Evolutionary conservation across 2,888 invertebrate genomes (phyloP).

Genomic region (Coremacera marginata): DNA sequence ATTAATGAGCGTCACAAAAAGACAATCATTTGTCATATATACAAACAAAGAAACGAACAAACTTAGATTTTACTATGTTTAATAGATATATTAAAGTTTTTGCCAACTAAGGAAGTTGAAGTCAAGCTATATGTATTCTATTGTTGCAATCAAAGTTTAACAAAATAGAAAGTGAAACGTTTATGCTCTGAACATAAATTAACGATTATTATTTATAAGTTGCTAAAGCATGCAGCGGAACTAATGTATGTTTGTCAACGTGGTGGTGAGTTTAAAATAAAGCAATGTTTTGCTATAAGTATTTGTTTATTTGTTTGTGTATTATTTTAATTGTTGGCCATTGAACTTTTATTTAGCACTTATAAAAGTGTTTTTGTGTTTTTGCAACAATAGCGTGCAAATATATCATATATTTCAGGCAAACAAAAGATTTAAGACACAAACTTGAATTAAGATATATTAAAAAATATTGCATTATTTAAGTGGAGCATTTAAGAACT

Average conservation of each 20-base stretch:
- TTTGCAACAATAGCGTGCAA: not conserved
- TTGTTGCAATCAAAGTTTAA: conserved; percentile 5
- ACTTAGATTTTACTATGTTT: not conserved
- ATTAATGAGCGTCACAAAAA: conserved; percentile 1
- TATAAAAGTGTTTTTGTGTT: not conserved
- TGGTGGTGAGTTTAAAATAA: not conserved
- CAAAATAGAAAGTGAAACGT: conserved; percentile 33
- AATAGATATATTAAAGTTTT: not conserved
- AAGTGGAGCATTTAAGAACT: too few species aligned
- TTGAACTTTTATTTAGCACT: too few species aligned
- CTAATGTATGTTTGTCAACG: conserved; percentile 53
- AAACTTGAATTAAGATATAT: not conserved
- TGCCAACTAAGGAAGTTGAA: not conserved
- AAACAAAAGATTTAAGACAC: conserved; percentile 10
- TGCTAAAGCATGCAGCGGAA: conserved; percentile 57
- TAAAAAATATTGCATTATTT: not conserved
- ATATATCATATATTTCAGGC: not conserved
- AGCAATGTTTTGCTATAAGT: not conserved
- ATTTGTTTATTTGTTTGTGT: not conserved
- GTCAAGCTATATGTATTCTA: not conserved
- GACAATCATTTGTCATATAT: not conserved
- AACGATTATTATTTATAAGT: not conserved
- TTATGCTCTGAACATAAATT: not conserved
- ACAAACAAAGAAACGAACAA: not conserved
- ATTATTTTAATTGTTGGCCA: too few species aligned